Evolutionary conservation across 1,140 invertebrate genomes (phyloP), one percentile per base, ranked within the genome.

Genomic region (Phthorimaea operculella): DNA sequence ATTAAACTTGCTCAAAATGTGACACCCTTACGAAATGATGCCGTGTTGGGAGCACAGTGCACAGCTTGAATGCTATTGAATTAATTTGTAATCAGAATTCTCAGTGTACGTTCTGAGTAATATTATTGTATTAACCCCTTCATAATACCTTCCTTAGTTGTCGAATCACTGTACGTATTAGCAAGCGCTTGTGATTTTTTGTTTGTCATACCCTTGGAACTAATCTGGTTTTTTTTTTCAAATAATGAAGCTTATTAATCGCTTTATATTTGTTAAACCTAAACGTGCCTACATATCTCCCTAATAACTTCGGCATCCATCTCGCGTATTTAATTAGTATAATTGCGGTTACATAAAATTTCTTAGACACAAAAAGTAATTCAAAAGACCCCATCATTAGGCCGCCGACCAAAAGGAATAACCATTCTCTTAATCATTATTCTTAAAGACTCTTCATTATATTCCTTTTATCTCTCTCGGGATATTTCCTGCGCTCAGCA

Each of bases 361-460:
- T 72, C 57, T 65, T 69, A 76, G 66, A 72, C 69, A 67, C 66
- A 79, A 76, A 74, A 80, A 74, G 70, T 74, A 73, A 79, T 76
- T 76, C 70, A 79, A 78, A 80, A 69, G 73, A 78, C 66, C 66
- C 76, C 72, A 78, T 83, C 74, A 82, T 85, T 83, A 82, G 68
- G 64, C 75, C 56, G 66, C 66, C 68, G 66, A 82, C 72, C 71
- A 76, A 82, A 81, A 81, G 75, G 76, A 83, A 84, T 81, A 84
- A 81, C 79, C 76, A 80, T 85, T 82, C 72, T 74, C 77, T 81
- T 83, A 85, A 83, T 83, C 76, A 85, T 85, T 85, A 83, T 85
- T 85, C 82, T 80, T 83, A 83, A 85, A 83, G 79, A 82, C 74
- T 83, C 75, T 85, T 85, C 81, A 85, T 84, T 82, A 84, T 83